Percentiles rank a stretch among this genome's conserved stretches.
Evolutionary conservation across 2,888 invertebrate genomes (phyloP).

Genomic region (Platycnemis pennipes): DNA sequence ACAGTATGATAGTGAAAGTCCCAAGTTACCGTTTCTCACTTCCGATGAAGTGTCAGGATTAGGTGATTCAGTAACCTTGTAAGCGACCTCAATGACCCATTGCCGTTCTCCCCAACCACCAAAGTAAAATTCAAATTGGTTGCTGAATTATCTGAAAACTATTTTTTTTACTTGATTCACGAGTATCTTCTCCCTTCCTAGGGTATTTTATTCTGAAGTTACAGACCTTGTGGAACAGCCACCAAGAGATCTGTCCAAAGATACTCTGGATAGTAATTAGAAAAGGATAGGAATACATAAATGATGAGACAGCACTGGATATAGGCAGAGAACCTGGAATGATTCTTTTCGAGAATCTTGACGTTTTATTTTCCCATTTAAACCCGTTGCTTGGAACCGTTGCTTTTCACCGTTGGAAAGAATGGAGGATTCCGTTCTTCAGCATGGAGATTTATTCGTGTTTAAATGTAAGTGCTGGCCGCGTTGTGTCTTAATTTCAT

Average conservation of each 20-base stretch:
- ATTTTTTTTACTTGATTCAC: too few species aligned
- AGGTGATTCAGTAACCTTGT: too few species aligned
- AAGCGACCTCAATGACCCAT: too few species aligned
- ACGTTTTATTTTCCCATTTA: background rate
- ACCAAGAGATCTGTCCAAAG: background rate
- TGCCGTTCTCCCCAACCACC: too few species aligned
- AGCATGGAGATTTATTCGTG: background rate
- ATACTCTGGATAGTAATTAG: background rate
- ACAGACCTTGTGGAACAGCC: too few species aligned
- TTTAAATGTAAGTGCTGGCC: background rate
- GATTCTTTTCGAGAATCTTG: background rate
- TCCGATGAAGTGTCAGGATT: too few species aligned
- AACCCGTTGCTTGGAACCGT: background rate
- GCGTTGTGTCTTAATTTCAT: background rate
- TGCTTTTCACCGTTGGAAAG: background rate
- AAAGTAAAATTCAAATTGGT: too few species aligned
- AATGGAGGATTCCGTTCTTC: background rate
- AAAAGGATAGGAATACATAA: background rate
- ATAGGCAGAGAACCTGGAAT: background rate
- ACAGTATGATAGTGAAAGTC: too few species aligned
- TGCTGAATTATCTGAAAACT: too few species aligned
- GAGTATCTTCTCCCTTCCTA: too few species aligned
- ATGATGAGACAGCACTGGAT: background rate
- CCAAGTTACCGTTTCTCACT: too few species aligned
- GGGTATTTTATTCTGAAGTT: too few species aligned